Evolutionary conservation across 1,140 invertebrate species (phyloP).

Genomic region (Onthophagus taurus): DNA sequence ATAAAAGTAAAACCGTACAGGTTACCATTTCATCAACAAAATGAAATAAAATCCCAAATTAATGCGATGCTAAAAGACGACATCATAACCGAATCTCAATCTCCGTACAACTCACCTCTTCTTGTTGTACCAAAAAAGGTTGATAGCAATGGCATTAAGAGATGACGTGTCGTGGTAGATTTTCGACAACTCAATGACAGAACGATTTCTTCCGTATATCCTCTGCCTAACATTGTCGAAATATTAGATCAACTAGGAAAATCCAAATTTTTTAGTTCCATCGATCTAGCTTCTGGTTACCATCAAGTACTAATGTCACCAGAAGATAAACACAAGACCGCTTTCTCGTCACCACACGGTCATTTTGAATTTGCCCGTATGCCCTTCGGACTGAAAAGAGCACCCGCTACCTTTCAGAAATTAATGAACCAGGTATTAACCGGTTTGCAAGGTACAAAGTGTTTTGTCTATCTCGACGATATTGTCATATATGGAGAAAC

Average conservation of each 20-base stretch:
- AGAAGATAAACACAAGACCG: not conserved
- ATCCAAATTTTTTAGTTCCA: not conserved
- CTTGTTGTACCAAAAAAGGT: not conserved
- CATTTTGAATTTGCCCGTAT: not conserved
- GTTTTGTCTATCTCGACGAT: constrained; percentile 6
- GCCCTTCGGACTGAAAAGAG: constrained; percentile 1
- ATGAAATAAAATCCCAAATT: not conserved
- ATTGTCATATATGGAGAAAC: no score
- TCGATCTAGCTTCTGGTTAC: not conserved
- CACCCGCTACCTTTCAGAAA: not conserved
- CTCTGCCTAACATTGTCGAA: not conserved
- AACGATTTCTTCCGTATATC: not conserved
- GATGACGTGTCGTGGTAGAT: not conserved
- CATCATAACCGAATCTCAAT: not conserved
- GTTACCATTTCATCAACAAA: no score
- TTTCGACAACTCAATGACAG: not conserved
- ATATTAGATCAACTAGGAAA: not conserved
- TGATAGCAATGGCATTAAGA: not conserved
- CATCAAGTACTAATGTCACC: not conserved
- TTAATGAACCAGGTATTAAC: not conserved
- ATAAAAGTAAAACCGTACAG: no score
- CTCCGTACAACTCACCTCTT: not conserved
- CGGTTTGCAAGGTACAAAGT: not conserved
- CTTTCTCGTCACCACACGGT: not conserved
- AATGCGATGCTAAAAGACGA: not conserved